Conservation (phyloP, 1,140 invertebrate species). For the Pseudomyrmex dendroicus region DNA sequence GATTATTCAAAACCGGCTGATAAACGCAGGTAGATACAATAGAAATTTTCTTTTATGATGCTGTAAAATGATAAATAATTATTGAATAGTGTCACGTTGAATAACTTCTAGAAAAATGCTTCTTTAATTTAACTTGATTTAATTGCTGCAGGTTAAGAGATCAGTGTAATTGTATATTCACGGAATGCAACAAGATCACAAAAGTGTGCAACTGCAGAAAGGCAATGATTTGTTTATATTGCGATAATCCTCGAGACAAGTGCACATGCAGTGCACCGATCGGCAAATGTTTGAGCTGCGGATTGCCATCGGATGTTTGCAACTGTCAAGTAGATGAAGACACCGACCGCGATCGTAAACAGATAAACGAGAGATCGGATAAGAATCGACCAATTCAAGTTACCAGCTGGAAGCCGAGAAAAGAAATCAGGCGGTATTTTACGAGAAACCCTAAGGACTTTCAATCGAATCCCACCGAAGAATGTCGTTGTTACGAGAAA, state of each 20-base stretch:
- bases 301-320: conserved; percentile 64
- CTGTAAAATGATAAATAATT: too few species aligned
- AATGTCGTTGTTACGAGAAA: conserved; percentile 63
- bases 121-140: background rate
- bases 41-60: background rate
- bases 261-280: conserved; percentile 68
- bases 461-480: conserved; percentile 22
- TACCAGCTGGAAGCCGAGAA: conserved; percentile 70
- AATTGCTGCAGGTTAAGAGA: conserved; percentile 18
- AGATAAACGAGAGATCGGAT: conserved; percentile 23
- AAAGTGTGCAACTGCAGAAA: conserved; percentile 11
- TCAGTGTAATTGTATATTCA: conserved; percentile 17
- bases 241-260: conserved; percentile 66
- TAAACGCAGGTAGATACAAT: conserved; percentile 35
- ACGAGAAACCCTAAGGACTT: conserved; percentile 54
- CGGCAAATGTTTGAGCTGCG: conserved; percentile 66
- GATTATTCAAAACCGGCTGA: conserved; percentile 14
- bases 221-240: conserved; percentile 72
- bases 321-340: conserved; percentile 56
- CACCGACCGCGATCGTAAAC: conserved; percentile 28
- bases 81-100: background rate
- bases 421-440: conserved; percentile 65
- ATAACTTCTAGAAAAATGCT: conserved; percentile 3
- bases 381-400: conserved; percentile 64
- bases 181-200: background rate